These are phyloP conservation scores for Meta bourneti DNA, from an alignment of 2,888 invertebrate genomes.

Conservation along the genomic window DNA sequence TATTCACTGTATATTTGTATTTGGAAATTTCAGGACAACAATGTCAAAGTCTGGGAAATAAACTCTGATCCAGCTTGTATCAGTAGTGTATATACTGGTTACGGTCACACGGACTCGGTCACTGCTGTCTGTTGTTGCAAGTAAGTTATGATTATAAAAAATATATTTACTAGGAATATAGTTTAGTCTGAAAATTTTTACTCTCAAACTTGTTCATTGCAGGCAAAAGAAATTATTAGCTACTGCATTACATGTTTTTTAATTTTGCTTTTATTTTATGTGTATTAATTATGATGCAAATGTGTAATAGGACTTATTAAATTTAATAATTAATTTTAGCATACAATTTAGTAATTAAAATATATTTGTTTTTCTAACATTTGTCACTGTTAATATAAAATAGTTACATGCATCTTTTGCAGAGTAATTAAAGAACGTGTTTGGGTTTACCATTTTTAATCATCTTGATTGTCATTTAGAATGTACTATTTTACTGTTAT, in stretches of 20 bases:
- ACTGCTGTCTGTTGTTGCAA: slow-evolving; percentile 86
- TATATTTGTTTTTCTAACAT: too few species aligned
- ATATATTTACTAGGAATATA: background rate
- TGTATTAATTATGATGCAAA: background rate
- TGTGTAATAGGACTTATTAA: background rate
- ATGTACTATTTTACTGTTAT: too few species aligned
- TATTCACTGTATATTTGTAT: slow-evolving; percentile 36
- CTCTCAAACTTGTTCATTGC: background rate
- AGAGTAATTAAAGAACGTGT: too few species aligned
- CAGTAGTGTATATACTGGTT: slow-evolving; percentile 88
- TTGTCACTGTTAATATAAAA: too few species aligned
- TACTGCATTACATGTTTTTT: too few species aligned
- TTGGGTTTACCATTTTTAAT: too few species aligned
- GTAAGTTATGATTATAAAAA: slow-evolving; percentile 74
- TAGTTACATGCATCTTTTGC: too few species aligned
- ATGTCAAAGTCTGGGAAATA: slow-evolving; percentile 90
- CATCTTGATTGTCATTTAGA: too few species aligned
- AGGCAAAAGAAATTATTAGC: too few species aligned
- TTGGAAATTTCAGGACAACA: slow-evolving; percentile 83
- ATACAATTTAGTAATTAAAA: too few species aligned
- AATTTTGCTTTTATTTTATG: background rate
- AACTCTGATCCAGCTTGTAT: slow-evolving; percentile 83
- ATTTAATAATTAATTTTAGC: background rate
- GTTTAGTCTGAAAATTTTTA: background rate
- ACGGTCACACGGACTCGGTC: slow-evolving; percentile 93